These are phyloP conservation scores for Dynastes tityus DNA, from an alignment of 2,888 invertebrate species.

Conservation along the genomic window DNA sequence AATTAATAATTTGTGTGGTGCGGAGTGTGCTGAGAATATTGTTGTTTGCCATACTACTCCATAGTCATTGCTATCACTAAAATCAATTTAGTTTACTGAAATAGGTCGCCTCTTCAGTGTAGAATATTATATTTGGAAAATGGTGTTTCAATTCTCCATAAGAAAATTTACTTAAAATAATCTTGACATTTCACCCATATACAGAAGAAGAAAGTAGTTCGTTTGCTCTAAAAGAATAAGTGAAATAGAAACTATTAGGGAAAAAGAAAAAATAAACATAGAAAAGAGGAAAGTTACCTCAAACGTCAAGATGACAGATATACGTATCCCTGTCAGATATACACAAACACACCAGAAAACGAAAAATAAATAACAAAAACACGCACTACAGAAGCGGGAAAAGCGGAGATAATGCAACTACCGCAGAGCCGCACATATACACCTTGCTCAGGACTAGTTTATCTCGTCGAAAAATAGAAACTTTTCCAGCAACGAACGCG, in stretches of 20 bases:
- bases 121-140: no score
- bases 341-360: background rate
- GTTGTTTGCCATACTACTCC: no score
- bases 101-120: no score
- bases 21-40: no score
- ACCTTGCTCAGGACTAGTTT: background rate
- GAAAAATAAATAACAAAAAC: constrained; percentile 18
- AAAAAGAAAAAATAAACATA: background rate
- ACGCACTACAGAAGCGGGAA: background rate
- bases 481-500: background rate
- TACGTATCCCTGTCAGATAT: background rate
- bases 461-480: background rate
- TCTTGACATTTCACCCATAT: no score
- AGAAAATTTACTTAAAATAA: no score
- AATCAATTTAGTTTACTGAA: no score
- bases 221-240: no score
- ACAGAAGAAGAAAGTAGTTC: no score
- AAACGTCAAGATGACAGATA: background rate
- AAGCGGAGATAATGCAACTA: background rate
- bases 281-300: background rate
- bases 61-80: no score
- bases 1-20: no score
- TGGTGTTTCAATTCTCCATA: no score
- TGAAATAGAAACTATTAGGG: background rate
- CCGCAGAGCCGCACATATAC: background rate